These are phyloP conservation scores for Acrocera orbiculus DNA, from an alignment of 2,888 invertebrate species.

Conservation along the genomic window DNA sequence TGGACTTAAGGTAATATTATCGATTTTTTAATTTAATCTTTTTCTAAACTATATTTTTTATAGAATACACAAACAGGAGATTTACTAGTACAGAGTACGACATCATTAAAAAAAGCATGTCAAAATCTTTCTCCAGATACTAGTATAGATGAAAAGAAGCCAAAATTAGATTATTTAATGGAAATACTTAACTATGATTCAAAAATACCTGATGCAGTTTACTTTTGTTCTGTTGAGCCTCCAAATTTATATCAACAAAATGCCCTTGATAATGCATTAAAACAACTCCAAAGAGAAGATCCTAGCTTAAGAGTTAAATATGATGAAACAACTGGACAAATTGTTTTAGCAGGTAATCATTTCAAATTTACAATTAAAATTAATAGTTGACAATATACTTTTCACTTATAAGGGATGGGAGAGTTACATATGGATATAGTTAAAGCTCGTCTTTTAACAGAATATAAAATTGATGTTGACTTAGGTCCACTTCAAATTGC, in stretches of 20 bases:
- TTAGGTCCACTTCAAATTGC: conserved; percentile 84
- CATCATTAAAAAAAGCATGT: conserved; percentile 41
- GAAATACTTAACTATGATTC: conserved; percentile 36
- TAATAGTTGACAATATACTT: not conserved
- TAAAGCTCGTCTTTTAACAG: conserved; percentile 66
- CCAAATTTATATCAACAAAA: conserved; percentile 58
- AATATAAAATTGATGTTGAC: conserved; percentile 82
- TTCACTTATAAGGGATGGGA: conserved; percentile 69
- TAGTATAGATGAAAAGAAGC: conserved; percentile 10
- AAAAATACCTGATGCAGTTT: conserved; percentile 81
- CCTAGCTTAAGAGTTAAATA: conserved; percentile 65
- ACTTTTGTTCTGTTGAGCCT: conserved; percentile 91
- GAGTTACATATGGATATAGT: conserved; percentile 92
- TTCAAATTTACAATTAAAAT: not conserved
- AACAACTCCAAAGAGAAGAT: conserved; percentile 71
- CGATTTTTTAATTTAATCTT: not conserved
- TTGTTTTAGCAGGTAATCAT: conserved; percentile 50
- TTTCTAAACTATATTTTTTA: conserved; percentile 1
- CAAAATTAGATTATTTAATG: conserved; percentile 10
- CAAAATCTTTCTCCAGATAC: conserved; percentile 24
- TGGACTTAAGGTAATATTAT: conserved; percentile 57
- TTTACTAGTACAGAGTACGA: conserved; percentile 43
- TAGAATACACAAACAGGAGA: conserved; percentile 59
- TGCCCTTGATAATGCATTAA: conserved; percentile 62
- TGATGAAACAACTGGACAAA: conserved; percentile 71